A percentile compares a stretch with the other conserved stretches of the same genome.
Evolutionary conservation across 1,140 invertebrate species (phyloP).

Genomic region (Caenorhabditis remanei): DNA sequence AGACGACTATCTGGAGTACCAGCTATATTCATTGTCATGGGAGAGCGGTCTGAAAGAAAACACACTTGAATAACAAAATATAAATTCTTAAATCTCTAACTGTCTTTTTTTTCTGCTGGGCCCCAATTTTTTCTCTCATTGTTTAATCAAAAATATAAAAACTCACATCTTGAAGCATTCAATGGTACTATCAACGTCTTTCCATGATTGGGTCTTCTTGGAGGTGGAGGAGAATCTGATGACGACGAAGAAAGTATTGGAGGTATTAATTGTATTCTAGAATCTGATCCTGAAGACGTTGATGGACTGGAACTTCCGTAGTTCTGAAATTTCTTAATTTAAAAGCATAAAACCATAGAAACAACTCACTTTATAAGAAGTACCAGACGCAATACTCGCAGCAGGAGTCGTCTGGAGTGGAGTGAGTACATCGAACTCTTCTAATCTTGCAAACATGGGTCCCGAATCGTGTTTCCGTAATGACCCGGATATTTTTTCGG

Average conservation of each 20-base stretch:
- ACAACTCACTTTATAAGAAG: slow-evolving; percentile 54
- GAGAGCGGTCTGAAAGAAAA: slow-evolving; percentile 64
- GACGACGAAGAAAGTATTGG: slow-evolving; percentile 49
- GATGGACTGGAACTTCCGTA: slow-evolving; percentile 38
- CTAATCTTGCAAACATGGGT: slow-evolving; percentile 67
- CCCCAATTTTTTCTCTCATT: neutral
- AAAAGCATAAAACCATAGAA: neutral
- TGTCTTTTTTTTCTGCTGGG: neutral
- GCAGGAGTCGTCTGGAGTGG: slow-evolving; percentile 65
- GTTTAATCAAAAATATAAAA: neutral
- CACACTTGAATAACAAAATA: neutral
- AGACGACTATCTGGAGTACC: slow-evolving; percentile 71
- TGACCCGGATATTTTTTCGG: slow-evolving; percentile 51
- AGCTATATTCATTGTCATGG: slow-evolving; percentile 64
- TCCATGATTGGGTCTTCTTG: slow-evolving; percentile 65
- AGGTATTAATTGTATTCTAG: slow-evolving; percentile 59
- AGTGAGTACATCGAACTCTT: slow-evolving; percentile 70
- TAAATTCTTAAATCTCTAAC: neutral
- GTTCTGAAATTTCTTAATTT: slow-evolving; percentile 8
- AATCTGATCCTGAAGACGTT: slow-evolving; percentile 24
- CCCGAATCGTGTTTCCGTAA: slow-evolving; percentile 53
- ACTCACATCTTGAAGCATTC: slow-evolving; percentile 57
- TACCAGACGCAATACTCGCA: slow-evolving; percentile 31
- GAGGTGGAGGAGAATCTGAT: slow-evolving; percentile 69
- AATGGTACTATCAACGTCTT: slow-evolving; percentile 69